phyloP scores from a whole-genome alignment of 2,113 vertebrate genomes.

The Cygnus atratus region DNA sequence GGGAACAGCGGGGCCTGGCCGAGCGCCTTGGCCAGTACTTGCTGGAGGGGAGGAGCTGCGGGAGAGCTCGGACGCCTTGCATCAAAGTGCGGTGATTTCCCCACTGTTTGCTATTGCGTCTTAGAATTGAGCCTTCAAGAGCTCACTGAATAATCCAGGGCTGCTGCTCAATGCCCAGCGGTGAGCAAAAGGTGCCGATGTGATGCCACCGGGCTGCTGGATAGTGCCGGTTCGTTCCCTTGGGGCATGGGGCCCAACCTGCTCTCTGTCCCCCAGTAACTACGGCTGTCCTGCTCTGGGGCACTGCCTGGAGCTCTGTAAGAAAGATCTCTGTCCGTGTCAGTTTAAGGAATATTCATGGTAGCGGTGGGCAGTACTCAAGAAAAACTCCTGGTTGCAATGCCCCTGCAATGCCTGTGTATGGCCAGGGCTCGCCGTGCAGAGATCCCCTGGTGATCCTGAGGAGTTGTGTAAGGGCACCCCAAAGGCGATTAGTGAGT shows the following conservation, averaged over 20 bases:
- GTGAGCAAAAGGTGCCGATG: neutral
- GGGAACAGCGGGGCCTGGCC: neutral
- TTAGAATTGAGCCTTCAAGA: neutral
- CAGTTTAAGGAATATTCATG: fast-evolving
- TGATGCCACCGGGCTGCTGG: neutral
- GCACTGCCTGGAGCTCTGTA: neutral
- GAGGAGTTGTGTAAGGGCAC: neutral
- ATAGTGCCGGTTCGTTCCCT: fast-evolving
- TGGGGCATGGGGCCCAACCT: neutral
- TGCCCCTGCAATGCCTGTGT: neutral
- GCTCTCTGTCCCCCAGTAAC: neutral
- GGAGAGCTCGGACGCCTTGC: neutral
- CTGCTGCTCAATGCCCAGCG: neutral
- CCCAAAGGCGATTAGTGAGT: neutral
- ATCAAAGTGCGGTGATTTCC: neutral
- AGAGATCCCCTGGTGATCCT: neutral
- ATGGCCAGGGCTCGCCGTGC: fast-evolving
- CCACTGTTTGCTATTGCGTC: fast-evolving
- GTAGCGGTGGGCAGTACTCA: fast-evolving
- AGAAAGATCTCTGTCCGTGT: neutral
- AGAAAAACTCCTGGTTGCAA: fast-evolving
- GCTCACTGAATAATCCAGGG: neutral
- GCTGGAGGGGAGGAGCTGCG: neutral
- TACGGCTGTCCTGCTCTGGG: neutral
- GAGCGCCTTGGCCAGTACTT: neutral